A percentile compares a stretch with the other conserved stretches of the same genome.
These are phyloP conservation scores for Drosophila greeni DNA, from an alignment of 2,888 invertebrate species.

Conservation along the genomic window DNA sequence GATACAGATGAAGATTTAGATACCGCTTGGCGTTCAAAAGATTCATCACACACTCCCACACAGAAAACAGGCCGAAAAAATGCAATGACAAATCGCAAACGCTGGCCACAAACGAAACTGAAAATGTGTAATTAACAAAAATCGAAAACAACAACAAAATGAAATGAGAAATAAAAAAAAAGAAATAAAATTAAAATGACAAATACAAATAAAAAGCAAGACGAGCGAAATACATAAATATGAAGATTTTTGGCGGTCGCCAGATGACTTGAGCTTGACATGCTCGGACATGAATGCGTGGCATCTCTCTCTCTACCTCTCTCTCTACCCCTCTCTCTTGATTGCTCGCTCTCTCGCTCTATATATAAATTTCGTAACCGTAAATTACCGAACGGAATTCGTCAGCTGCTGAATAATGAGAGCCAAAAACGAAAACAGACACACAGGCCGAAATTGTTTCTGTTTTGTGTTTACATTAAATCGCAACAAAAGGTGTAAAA, in stretches of 20 bases:
- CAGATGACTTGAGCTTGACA: slow-evolving; percentile 63
- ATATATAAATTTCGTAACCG: slow-evolving; percentile 62
- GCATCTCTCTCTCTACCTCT: slow-evolving; percentile 16
- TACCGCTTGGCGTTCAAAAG: slow-evolving; percentile 2
- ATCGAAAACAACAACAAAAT: slow-evolving; percentile 27
- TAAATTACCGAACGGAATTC: slow-evolving; percentile 69
- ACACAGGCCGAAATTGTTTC: slow-evolving; percentile 34
- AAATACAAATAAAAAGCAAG: slow-evolving; percentile 23
- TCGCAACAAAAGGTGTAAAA: slow-evolving; percentile 39
- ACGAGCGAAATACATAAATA: slow-evolving; percentile 29
- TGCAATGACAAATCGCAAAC: slow-evolving; percentile 41
- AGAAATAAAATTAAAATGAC: slow-evolving; percentile 3
- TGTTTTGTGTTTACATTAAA: slow-evolving; percentile 49
- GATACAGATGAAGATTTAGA: slow-evolving; percentile 21
- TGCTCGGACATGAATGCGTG: slow-evolving; percentile 38
- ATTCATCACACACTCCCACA: slow-evolving; percentile 19
- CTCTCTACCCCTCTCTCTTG: neutral
- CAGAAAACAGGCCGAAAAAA: slow-evolving; percentile 14
- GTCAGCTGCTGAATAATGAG: slow-evolving; percentile 52
- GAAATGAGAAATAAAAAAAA: slow-evolving; percentile 6
- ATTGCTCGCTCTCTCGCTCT: slow-evolving; percentile 2
- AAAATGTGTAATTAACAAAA: slow-evolving; percentile 38
- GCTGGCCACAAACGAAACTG: slow-evolving; percentile 34
- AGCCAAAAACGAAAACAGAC: slow-evolving; percentile 31
- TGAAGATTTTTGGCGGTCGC: slow-evolving; percentile 55